phyloP scores from a whole-genome alignment of 2,888 invertebrate genomes.

The Caenorhabditis becei region DNA sequence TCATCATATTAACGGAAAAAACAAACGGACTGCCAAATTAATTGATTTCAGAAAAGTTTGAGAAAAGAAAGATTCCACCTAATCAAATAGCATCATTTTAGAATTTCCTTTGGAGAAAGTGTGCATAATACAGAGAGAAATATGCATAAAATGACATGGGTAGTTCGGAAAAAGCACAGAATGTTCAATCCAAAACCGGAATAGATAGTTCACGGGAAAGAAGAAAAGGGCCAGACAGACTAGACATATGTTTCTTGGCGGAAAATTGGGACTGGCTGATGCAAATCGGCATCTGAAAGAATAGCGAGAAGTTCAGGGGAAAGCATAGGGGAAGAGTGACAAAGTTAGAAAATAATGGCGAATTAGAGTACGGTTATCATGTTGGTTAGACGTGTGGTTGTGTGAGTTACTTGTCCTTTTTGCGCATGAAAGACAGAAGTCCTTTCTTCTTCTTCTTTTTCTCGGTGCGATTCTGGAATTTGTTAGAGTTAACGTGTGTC shows the following conservation, averaged over 20 bases:
- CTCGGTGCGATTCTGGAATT: slow-evolving; percentile 47
- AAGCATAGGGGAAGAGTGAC: neutral
- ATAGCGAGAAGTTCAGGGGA: neutral
- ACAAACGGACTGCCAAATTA: neutral
- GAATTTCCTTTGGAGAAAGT: neutral
- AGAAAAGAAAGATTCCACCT: neutral
- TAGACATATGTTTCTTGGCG: slow-evolving; percentile 59
- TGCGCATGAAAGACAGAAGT: slow-evolving; percentile 64
- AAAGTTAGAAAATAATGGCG: neutral
- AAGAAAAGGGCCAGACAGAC: slow-evolving; percentile 23
- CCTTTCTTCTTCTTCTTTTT: slow-evolving; percentile 70
- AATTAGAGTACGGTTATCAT: neutral
- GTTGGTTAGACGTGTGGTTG: neutral
- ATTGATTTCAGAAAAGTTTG: neutral
- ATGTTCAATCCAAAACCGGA: slow-evolving; percentile 48
- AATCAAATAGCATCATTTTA: neutral
- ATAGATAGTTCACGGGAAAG: slow-evolving; percentile 47
- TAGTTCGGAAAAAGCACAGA: slow-evolving; percentile 42
- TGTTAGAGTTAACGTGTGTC: neutral
- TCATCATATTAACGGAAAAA: neutral
- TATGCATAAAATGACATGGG: slow-evolving; percentile 54
- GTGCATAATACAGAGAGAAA: slow-evolving; percentile 1
- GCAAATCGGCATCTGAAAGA: slow-evolving; percentile 38
- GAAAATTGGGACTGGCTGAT: slow-evolving; percentile 34
- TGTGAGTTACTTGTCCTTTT: slow-evolving; percentile 49